These are phyloP conservation scores for Anagrus nilaparvatae DNA, from an alignment of 1,140 invertebrate species.

Conservation along the genomic window DNA sequence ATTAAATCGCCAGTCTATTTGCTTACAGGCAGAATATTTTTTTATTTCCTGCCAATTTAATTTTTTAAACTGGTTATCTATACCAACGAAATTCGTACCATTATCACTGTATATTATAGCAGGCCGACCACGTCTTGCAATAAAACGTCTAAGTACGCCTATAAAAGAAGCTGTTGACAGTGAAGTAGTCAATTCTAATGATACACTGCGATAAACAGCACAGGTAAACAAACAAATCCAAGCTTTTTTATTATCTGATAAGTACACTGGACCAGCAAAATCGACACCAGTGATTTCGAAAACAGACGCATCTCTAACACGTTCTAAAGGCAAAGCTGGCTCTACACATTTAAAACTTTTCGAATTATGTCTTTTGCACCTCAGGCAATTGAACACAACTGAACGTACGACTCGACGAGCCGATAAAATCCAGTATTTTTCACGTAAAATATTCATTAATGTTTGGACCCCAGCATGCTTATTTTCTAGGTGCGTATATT, in stretches of 20 bases:
- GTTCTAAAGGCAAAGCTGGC: conserved; percentile 21
- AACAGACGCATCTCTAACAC: conserved; percentile 20
- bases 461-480: background rate
- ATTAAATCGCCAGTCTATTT: conserved; percentile 30
- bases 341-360: background rate
- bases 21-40: conserved; percentile 8
- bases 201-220: conserved; percentile 26
- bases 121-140: conserved; percentile 18
- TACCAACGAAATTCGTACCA: conserved; percentile 24
- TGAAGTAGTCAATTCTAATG: conserved; percentile 27
- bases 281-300: conserved; percentile 30
- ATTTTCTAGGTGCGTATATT: background rate
- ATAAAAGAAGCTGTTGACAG: conserved; percentile 17
- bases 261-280: conserved; percentile 25
- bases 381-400: background rate
- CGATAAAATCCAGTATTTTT: background rate
- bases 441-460: background rate
- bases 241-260: conserved; percentile 19
- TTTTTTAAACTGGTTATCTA: conserved; percentile 16
- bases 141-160: background rate
- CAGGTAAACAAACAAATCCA: conserved; percentile 33
- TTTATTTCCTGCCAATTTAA: conserved; percentile 18
- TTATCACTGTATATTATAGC: conserved; percentile 20
- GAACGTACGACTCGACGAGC: background rate
- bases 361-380: background rate